Conservation (phyloP, 2,797 vertebrate species). For the Gorsachius magnificus region DNA sequence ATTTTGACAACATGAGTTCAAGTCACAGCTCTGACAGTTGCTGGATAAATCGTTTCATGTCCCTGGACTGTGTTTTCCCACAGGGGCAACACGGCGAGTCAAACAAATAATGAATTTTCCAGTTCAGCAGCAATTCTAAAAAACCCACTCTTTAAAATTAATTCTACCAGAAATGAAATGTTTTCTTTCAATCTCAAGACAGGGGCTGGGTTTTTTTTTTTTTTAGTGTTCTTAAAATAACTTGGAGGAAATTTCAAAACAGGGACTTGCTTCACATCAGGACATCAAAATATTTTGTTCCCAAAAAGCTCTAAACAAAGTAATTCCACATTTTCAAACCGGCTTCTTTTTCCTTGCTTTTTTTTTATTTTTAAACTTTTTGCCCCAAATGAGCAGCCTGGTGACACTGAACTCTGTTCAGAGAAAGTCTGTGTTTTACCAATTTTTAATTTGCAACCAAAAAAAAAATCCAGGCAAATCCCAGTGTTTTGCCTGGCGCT, state of each 20-base stretch:
- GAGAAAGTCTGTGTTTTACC: background rate
- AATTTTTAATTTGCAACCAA: background rate
- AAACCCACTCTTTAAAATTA: background rate
- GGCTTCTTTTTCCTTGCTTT: background rate
- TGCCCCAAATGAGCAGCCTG: background rate
- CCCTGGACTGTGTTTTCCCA: background rate
- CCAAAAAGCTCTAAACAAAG: background rate
- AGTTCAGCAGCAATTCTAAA: background rate
- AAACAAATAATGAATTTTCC: slow-evolving; percentile 27
- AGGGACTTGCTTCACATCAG: background rate
- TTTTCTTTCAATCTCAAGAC: slow-evolving; percentile 19
- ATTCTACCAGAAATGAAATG: slow-evolving; percentile 17
- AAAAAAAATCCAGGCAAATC: background rate
- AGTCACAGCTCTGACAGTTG: background rate
- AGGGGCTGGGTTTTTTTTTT: background rate
- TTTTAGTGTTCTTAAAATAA: background rate
- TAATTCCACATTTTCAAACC: background rate
- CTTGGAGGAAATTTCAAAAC: slow-evolving; percentile 6
- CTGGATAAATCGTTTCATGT: background rate
- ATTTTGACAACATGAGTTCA: background rate
- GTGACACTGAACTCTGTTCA: background rate
- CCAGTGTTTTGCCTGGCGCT: background rate
- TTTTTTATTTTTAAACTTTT: background rate
- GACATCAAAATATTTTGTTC: background rate
- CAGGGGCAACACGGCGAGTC: background rate